A percentile compares a stretch with the other conserved stretches of the same genome.
Evolutionary conservation across 2,797 vertebrate genomes (phyloP).

Genomic region (Pempheris klunzingeri): DNA sequence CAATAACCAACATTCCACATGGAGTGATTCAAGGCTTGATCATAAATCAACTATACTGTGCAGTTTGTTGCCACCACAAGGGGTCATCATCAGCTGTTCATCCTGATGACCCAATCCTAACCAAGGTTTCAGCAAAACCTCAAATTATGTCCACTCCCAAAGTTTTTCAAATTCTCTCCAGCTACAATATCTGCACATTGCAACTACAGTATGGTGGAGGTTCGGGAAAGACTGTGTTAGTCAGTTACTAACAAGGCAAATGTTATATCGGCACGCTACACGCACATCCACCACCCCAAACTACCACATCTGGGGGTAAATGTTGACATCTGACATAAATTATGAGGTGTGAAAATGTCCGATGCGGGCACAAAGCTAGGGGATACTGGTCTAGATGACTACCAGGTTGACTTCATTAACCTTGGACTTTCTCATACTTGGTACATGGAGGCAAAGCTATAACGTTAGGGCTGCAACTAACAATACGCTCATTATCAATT

Average conservation of each 20-base stretch:
- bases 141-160: not conserved
- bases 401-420: not conserved
- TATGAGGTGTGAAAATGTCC: not conserved
- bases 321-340: not conserved
- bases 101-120: not conserved
- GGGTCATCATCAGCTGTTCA: too few species aligned
- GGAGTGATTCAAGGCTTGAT: not conserved
- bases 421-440: not conserved
- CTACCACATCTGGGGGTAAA: too few species aligned
- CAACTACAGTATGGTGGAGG: not conserved
- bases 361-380: too few species aligned
- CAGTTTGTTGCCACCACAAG: too few species aligned
- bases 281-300: too few species aligned
- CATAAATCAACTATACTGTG: not conserved
- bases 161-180: not conserved
- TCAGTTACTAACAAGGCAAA: not conserved
- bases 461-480: too few species aligned
- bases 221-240: not conserved
- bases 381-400: not conserved
- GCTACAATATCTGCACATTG: not conserved
- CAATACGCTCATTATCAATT: too few species aligned
- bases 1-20: not conserved
- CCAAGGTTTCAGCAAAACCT: not conserved
- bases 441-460: not conserved
- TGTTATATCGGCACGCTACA: too few species aligned